These are phyloP conservation scores for Silvanus unidentatus DNA, from an alignment of 2,888 invertebrate species.

Conservation along the genomic window DNA sequence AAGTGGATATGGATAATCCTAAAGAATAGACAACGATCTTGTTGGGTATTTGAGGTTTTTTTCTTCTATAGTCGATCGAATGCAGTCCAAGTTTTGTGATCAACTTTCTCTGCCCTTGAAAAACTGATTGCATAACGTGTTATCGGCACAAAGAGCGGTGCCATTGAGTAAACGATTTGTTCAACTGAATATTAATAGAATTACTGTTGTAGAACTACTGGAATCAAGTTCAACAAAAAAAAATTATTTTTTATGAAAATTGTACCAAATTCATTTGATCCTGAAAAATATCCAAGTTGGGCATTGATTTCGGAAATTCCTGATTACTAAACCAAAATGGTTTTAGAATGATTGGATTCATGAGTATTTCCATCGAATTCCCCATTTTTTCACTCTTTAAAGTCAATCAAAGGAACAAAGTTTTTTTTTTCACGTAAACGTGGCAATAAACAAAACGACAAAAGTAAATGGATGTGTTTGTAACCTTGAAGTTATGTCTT, in stretches of 20 bases:
- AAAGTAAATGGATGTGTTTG: constrained; percentile 1
- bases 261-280: too few relatives aligned
- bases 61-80: constrained; percentile 11
- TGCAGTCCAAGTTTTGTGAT: constrained; percentile 17
- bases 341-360: too few relatives aligned
- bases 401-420: too few relatives aligned
- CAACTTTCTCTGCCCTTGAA: constrained; percentile 43
- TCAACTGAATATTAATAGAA: constrained; percentile 35
- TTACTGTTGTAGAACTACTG: constrained; percentile 1
- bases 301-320: too few relatives aligned
- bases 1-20: background rate
- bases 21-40: background rate
- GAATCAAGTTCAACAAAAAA: too few relatives aligned
- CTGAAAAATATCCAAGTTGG: too few relatives aligned
- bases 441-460: too few relatives aligned
- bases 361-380: too few relatives aligned
- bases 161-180: constrained; percentile 15
- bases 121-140: constrained; percentile 34
- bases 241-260: too few relatives aligned
- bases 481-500: constrained; percentile 33
- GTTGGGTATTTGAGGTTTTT: background rate
- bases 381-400: too few relatives aligned
- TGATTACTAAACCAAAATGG: too few relatives aligned
- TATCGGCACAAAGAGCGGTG: constrained; percentile 33
- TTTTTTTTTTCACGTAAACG: too few relatives aligned